Conservation (phyloP, 92 coral and sea anemone genomes). For the Montipora capitata region DNA sequence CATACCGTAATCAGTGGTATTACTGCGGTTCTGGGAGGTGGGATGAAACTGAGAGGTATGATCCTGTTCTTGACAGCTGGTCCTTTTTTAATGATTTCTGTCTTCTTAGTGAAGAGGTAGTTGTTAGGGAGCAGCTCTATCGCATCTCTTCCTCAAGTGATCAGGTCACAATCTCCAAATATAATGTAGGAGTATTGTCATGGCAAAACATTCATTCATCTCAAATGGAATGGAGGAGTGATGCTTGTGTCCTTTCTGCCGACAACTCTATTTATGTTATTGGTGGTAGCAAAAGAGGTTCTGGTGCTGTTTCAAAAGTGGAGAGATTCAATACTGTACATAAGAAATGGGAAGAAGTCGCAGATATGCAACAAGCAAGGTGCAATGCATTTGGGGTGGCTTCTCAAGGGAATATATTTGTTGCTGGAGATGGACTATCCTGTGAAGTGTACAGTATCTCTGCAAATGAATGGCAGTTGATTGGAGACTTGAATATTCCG, state of each 20-base stretch:
- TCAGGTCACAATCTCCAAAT: neutral
- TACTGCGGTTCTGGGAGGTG: no score
- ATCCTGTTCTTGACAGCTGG: slow-evolving; percentile 1
- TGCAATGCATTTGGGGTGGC: neutral
- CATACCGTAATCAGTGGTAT: slow-evolving; percentile 11
- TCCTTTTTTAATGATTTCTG: neutral
- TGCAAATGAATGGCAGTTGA: slow-evolving; percentile 16
- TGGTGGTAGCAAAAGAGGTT: neutral
- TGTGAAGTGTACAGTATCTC: slow-evolving; percentile 8
- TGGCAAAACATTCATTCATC: slow-evolving; percentile 17
- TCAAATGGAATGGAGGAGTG: neutral
- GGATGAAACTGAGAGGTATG: neutral
- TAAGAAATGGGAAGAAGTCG: slow-evolving; percentile 28
- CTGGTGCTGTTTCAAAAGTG: neutral
- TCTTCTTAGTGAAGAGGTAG: neutral
- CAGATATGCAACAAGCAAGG: neutral
- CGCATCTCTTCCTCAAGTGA: neutral
- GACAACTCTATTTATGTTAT: slow-evolving; percentile 21
- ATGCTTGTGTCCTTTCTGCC: slow-evolving; percentile 23
- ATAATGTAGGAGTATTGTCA: neutral
- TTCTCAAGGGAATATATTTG: neutral
- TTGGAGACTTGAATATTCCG: slow-evolving; percentile 9
- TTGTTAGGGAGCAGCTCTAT: slow-evolving; percentile 3
- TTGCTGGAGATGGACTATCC: neutral
- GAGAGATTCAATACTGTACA: slow-evolving; percentile 11